phyloP scores from a whole-genome alignment of 1,140 invertebrate species.

The Cyclargus thomasi region DNA sequence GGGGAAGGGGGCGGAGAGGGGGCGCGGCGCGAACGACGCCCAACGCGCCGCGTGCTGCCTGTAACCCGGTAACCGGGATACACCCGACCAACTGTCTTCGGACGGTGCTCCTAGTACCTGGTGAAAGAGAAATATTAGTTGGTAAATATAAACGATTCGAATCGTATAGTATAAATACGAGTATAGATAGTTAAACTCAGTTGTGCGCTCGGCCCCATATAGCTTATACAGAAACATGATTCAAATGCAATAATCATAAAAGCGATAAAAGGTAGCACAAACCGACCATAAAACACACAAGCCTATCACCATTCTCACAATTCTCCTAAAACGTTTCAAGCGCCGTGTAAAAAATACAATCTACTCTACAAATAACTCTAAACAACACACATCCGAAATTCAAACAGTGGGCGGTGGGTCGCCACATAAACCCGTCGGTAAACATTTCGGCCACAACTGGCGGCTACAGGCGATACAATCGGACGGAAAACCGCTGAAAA shows the following conservation, averaged over 20 bases:
- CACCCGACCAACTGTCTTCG: conserved; percentile 93
- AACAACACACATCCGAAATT: not conserved
- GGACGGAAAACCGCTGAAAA: not conserved
- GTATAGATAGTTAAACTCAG: no score
- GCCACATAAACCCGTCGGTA: not conserved
- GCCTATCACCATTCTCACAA: not conserved
- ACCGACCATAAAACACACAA: no score
- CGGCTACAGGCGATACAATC: not conserved
- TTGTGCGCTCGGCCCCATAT: no score
- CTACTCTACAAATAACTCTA: not conserved
- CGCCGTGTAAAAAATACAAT: not conserved
- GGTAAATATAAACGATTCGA: no score
- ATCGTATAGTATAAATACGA: no score
- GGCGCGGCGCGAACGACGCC: conserved; percentile 83
- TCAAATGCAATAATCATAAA: no score
- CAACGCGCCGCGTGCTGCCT: conserved; percentile 83
- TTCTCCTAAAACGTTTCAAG: not conserved
- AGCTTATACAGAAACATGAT: no score
- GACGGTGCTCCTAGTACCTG: conserved; percentile 93
- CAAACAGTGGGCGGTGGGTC: not conserved
- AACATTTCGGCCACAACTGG: not conserved
- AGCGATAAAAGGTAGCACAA: no score
- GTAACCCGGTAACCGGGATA: conserved; percentile 90
- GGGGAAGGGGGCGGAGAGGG: conserved; percentile 90
- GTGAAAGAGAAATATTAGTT: not conserved